A percentile compares a stretch with the other conserved stretches of the same genome.
These are phyloP conservation scores for Henricia sp. DNA, from an alignment of 53 echinoderm and acorn worm genomes.

Conservation along the genomic window DNA sequence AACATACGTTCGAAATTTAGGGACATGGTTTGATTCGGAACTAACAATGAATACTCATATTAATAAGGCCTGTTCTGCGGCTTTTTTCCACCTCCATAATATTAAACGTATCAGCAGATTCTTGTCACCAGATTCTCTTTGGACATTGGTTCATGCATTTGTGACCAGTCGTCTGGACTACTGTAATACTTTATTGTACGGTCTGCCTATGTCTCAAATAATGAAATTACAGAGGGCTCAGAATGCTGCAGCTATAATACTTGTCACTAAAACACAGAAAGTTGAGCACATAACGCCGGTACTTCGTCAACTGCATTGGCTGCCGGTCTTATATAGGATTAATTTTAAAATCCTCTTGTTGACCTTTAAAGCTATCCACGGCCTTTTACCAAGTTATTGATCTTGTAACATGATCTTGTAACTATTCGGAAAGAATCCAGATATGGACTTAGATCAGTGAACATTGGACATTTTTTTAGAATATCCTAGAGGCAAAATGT, in stretches of 20 bases:
- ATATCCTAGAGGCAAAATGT: no score
- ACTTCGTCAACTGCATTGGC: conserved; percentile 14
- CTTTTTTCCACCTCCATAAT: conserved; percentile 11
- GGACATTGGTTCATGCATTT: conserved; percentile 14
- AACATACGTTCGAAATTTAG: conserved; percentile 9
- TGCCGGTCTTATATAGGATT: no score
- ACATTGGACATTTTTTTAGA: no score
- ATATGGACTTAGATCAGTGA: no score
- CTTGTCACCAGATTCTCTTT: not conserved
- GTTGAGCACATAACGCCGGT: not conserved
- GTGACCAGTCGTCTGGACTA: conserved; percentile 38
- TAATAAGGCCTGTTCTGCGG: conserved; percentile 3
- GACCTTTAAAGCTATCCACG: no score
- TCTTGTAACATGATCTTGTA: no score
- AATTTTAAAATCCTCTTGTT: no score
- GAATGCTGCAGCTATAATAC: conserved; percentile 31
- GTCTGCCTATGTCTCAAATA: conserved; percentile 19
- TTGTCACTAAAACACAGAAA: not conserved
- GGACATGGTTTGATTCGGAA: conserved; percentile 4
- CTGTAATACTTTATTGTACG: conserved; percentile 49
- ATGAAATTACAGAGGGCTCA: conserved; percentile 42
- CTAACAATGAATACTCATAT: conserved; percentile 4
- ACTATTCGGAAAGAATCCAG: no score
- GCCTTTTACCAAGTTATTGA: no score
- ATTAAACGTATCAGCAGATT: conserved; percentile 15